Evolutionary conservation across 2,113 vertebrate species (phyloP).

Genomic region (Malurus cyaneus): DNA sequence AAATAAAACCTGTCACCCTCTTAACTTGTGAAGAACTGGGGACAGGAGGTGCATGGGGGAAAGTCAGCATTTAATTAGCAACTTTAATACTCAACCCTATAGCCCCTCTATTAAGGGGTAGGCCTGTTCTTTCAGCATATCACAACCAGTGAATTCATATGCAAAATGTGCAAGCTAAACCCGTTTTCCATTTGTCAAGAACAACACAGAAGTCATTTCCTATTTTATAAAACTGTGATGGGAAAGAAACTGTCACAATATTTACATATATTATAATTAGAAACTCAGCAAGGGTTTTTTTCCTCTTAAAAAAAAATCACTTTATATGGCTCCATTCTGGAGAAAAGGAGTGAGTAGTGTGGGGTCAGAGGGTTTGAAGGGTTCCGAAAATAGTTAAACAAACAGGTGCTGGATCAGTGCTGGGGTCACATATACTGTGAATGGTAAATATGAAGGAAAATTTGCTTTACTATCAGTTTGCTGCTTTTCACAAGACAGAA

Average conservation of each 20-base stretch:
- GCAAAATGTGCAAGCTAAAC: neutral
- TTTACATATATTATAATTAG: constrained; percentile 14
- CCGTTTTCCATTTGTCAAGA: constrained; percentile 4
- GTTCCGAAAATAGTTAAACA: neutral
- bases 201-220: neutral
- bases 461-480: constrained; percentile 54
- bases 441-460: constrained; percentile 43
- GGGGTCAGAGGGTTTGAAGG: neutral
- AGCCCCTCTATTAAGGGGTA: neutral
- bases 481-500: constrained; percentile 64
- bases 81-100: neutral
- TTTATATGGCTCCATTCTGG: neutral
- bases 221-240: neutral
- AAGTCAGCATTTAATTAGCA: constrained; percentile 11
- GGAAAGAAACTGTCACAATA: neutral
- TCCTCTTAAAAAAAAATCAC: accelerated
- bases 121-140: neutral
- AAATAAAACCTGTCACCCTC: neutral
- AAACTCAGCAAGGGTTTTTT: neutral
- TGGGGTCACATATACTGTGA: constrained; percentile 2
- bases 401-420: constrained; percentile 33
- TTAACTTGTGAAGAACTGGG: neutral
- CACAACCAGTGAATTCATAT: neutral
- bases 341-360: neutral
- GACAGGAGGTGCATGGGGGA: neutral